Evolutionary conservation across 53 echinoderm and acorn worm species (phyloP).

Genomic region (Holothuria leucospilota): DNA sequence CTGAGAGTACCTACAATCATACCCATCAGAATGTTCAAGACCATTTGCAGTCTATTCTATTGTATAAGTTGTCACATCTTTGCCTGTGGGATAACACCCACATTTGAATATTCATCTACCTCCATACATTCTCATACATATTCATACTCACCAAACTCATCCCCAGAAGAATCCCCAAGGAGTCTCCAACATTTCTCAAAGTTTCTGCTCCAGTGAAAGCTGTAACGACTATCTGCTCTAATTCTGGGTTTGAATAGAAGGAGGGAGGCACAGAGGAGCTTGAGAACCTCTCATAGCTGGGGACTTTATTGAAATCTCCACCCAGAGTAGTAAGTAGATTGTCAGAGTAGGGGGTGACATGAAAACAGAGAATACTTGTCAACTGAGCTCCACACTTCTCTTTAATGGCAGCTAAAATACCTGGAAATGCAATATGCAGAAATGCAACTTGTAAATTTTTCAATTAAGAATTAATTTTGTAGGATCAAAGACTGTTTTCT

Average conservation of each 20-base stretch:
- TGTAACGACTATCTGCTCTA: slow-evolving; percentile 94
- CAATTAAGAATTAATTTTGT: too few relatives aligned
- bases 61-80: not conserved
- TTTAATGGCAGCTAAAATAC: slow-evolving; percentile 79
- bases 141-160: slow-evolving; percentile 64
- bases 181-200: slow-evolving; percentile 74
- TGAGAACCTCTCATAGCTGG: slow-evolving; percentile 61
- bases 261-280: slow-evolving; percentile 65
- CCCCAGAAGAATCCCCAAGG: slow-evolving; percentile 84
- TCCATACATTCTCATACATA: slow-evolving; percentile 34
- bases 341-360: slow-evolving; percentile 83
- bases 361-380: slow-evolving; percentile 81
- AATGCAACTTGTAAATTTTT: too few relatives aligned
- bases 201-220: slow-evolving; percentile 79
- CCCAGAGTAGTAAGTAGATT: slow-evolving; percentile 74
- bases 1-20: too few relatives aligned
- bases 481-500: too few relatives aligned
- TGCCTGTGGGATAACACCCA: too few relatives aligned
- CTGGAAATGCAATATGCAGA: slow-evolving; percentile 27
- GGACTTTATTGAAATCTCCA: slow-evolving; percentile 83
- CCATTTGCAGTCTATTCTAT: too few relatives aligned
- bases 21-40: not conserved
- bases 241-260: slow-evolving; percentile 93
- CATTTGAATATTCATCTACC: not conserved
- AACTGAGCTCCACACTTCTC: slow-evolving; percentile 67